phyloP scores from a whole-genome alignment of 2,113 vertebrate species.

The Bettongia penicillata region DNA sequence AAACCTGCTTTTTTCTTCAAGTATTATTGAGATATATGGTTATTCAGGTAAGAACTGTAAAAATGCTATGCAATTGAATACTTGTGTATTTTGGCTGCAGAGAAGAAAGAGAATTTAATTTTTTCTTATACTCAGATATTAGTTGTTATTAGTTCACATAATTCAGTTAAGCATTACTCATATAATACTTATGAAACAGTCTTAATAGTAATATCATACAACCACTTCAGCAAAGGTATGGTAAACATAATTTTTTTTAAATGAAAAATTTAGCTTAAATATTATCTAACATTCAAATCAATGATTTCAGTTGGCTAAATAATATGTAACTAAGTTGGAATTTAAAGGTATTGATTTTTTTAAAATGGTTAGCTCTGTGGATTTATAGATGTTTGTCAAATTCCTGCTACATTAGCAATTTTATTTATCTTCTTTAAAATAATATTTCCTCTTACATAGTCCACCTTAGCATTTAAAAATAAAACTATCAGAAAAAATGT shows the following conservation, averaged over 20 bases:
- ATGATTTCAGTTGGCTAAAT: neutral
- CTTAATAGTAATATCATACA: neutral
- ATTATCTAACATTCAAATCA: neutral
- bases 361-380: neutral
- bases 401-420: neutral
- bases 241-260: neutral
- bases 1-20: conserved; percentile 96
- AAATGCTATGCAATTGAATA: neutral
- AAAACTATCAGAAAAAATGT: neutral
- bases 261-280: neutral
- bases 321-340: neutral
- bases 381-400: neutral
- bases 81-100: neutral
- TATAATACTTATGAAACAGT: neutral
- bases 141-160: neutral
- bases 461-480: neutral
- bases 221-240: neutral
- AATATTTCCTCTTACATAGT: neutral
- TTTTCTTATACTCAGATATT: neutral
- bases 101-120: neutral
- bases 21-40: conserved; percentile 96
- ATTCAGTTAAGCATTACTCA: neutral
- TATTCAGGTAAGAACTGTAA: conserved; percentile 88
- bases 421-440: neutral
- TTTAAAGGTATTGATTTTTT: neutral